Conservation (phyloP, 2,797 vertebrate genomes). For the Pantherophis alleghaniensis region DNA sequence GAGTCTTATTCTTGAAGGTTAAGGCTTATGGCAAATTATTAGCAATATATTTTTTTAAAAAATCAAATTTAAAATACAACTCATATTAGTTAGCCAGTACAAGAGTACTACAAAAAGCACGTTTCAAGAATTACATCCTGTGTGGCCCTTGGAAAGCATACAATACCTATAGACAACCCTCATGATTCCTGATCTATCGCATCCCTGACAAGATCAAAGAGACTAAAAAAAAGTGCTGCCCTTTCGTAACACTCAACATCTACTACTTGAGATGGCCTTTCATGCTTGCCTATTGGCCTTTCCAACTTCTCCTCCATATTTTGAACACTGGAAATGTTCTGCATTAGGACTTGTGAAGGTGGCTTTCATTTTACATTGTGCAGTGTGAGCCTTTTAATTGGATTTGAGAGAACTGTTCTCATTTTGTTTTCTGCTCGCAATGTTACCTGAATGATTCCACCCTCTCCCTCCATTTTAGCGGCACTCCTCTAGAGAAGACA, state of each 20-base stretch:
- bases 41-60: too few relatives aligned
- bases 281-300: neutral
- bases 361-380: neutral
- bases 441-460: neutral
- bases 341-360: neutral
- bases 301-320: neutral
- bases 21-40: too few relatives aligned
- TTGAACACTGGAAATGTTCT: neutral
- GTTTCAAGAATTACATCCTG: too few relatives aligned
- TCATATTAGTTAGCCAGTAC: too few relatives aligned
- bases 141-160: too few relatives aligned
- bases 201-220: neutral
- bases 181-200: neutral
- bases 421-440: neutral
- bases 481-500: neutral
- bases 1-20: too few relatives aligned
- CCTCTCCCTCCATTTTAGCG: conserved; percentile 5
- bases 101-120: too few relatives aligned
- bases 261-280: neutral
- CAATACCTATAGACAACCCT: too few relatives aligned
- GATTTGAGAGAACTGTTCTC: neutral
- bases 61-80: too few relatives aligned
- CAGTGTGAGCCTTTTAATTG: neutral
- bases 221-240: neutral
- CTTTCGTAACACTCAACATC: neutral